Conservation (phyloP, 2,797 vertebrate species). For the Sitta carolinensis region DNA sequence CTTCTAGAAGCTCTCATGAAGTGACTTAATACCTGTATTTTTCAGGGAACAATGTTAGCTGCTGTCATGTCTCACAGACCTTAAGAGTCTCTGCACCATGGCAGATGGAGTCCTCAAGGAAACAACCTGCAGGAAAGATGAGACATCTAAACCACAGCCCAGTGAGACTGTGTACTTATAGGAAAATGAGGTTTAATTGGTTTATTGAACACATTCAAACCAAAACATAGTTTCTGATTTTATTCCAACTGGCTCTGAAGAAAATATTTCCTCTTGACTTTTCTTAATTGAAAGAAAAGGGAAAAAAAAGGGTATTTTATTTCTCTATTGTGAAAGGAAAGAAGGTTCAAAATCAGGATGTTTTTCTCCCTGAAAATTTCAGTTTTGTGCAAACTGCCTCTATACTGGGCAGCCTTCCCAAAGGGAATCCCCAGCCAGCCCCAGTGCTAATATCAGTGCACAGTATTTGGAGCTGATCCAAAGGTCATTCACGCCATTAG, state of each 20-base stretch:
- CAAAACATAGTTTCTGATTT: slow-evolving; percentile 37
- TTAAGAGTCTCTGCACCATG: neutral
- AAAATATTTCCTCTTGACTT: slow-evolving; percentile 25
- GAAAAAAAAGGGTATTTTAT: neutral
- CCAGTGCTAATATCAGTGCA: slow-evolving; percentile 50
- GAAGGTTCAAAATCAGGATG: slow-evolving; percentile 27
- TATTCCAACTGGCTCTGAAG: slow-evolving; percentile 11
- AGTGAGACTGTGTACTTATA: neutral
- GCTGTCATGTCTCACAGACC: neutral
- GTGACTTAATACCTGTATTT: neutral
- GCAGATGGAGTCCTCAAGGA: neutral
- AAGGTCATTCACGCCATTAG: slow-evolving; percentile 57
- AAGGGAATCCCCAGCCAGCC: slow-evolving; percentile 62
- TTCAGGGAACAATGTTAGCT: neutral
- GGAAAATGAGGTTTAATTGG: slow-evolving; percentile 42
- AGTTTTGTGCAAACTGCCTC: slow-evolving; percentile 40
- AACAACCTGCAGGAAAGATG: neutral
- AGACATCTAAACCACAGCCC: slow-evolving; percentile 10
- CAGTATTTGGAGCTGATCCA: slow-evolving; percentile 50
- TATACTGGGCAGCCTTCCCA: slow-evolving; percentile 58
- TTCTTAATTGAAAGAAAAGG: neutral
- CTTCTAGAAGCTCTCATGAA: neutral
- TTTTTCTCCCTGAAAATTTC: slow-evolving; percentile 54
- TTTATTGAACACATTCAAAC: slow-evolving; percentile 50
- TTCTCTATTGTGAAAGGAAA: slow-evolving; percentile 19